Evolutionary conservation across 1,140 invertebrate genomes (phyloP).

Genomic region (Patella vulgata): DNA sequence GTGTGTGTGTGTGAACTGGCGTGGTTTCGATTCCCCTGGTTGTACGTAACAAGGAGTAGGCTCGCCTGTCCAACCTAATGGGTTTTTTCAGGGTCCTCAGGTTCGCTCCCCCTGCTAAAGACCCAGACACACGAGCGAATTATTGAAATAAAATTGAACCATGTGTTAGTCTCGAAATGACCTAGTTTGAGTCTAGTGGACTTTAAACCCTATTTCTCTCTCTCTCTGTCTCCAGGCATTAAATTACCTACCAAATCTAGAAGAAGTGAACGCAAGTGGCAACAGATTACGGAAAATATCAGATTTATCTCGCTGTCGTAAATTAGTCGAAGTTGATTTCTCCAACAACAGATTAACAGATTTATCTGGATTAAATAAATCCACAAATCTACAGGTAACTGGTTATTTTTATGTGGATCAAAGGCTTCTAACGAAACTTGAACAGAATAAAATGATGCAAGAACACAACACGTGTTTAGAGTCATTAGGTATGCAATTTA

Average conservation of each 20-base stretch:
- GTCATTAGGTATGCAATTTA: not conserved
- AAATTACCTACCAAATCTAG: slow-evolving; percentile 61
- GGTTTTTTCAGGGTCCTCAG: no score
- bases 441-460: not conserved
- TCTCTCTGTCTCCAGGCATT: slow-evolving; percentile 55
- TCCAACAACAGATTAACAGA: slow-evolving; percentile 56
- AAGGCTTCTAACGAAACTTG: not conserved
- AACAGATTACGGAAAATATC: slow-evolving; percentile 49
- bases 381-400: slow-evolving; percentile 46
- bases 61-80: no score
- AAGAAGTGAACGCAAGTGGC: slow-evolving; percentile 57
- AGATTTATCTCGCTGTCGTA: slow-evolving; percentile 57
- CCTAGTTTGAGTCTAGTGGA: no score
- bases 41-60: no score
- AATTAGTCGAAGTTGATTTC: slow-evolving; percentile 57
- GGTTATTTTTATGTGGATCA: not conserved
- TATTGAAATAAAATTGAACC: no score
- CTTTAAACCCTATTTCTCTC: no score
- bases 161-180: no score
- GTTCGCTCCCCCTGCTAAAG: no score
- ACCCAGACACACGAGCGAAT: no score
- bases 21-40: no score
- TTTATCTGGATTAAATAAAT: slow-evolving; percentile 49
- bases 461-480: not conserved
- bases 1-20: no score